phyloP scores from a whole-genome alignment of 2,113 vertebrate genomes.

The Corythoichthys haematopterus region DNA sequence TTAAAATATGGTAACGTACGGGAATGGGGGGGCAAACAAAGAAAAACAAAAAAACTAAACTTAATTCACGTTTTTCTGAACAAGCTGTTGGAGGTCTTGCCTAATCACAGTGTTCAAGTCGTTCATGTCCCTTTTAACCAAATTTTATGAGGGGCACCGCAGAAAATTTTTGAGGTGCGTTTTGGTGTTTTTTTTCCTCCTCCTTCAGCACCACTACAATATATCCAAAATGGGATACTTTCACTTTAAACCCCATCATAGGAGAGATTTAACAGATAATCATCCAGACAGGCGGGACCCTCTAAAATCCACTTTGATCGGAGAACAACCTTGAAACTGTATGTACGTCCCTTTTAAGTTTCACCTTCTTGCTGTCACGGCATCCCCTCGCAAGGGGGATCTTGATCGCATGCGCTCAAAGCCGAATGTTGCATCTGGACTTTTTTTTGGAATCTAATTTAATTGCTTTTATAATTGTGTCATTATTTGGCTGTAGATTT shows the following conservation, averaged over 20 bases:
- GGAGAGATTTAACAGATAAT: constrained; percentile 43
- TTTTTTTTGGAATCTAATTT: constrained; percentile 54
- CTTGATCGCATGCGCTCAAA: constrained; percentile 66
- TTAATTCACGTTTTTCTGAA: constrained; percentile 72
- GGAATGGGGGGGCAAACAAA: constrained; percentile 17
- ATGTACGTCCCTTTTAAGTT: constrained; percentile 15
- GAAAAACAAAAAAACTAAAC: constrained; percentile 30
- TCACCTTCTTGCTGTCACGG: constrained; percentile 29
- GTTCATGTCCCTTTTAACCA: constrained; percentile 59
- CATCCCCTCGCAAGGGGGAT: constrained; percentile 31
- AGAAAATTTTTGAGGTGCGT: constrained; percentile 45
- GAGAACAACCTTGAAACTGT: constrained; percentile 32
- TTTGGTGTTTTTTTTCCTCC: constrained; percentile 33
- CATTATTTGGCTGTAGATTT: constrained; percentile 63
- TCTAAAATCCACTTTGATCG: constrained; percentile 54
- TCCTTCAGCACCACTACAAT: constrained; percentile 25
- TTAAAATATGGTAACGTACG: constrained; percentile 56
- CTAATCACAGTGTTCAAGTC: constrained; percentile 73
- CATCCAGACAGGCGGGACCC: constrained; percentile 47
- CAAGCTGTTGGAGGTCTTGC: constrained; percentile 86
- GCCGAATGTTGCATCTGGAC: constrained; percentile 55
- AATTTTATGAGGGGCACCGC: constrained; percentile 56
- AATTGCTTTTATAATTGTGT: constrained; percentile 56
- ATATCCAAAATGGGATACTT: constrained; percentile 42
- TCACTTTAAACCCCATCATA: constrained; percentile 44